Percentiles rank a stretch among this genome's conserved stretches.
These are phyloP conservation scores for Didymodactylos carnosus DNA, from an alignment of 2,888 invertebrate genomes.

Conservation along the genomic window DNA sequence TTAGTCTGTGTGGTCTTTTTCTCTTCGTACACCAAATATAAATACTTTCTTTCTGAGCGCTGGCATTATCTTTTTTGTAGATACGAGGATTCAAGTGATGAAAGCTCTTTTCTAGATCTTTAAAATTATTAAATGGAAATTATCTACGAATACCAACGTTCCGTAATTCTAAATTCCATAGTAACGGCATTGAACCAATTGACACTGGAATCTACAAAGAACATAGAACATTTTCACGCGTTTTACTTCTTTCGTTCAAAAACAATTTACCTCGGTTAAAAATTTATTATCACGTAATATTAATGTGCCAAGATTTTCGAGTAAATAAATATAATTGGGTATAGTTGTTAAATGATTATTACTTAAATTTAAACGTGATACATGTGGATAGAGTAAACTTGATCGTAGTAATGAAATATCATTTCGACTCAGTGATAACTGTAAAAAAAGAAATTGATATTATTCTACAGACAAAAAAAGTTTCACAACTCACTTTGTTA, in stretches of 20 bases:
- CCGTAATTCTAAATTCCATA: constrained; percentile 82
- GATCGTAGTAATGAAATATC: neutral
- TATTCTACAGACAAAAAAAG: neutral
- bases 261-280: constrained; percentile 17
- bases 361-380: constrained; percentile 82
- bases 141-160: constrained; percentile 45
- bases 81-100: too few relatives aligned
- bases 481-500: neutral
- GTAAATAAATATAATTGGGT: constrained; percentile 61
- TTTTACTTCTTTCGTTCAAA: neutral
- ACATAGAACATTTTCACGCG: neutral
- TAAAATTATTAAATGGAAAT: too few relatives aligned
- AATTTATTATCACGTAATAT: constrained; percentile 61
- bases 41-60: too few relatives aligned
- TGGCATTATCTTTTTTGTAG: too few relatives aligned
- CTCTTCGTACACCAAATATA: too few relatives aligned
- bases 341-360: constrained; percentile 60
- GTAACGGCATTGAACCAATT: constrained; percentile 71
- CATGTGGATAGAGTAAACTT: constrained; percentile 61
- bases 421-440: neutral
- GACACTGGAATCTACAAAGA: constrained; percentile 66
- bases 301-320: constrained; percentile 69
- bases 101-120: too few relatives aligned
- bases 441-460: neutral
- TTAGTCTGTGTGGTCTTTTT: too few relatives aligned